These are phyloP conservation scores for Scalopus aquaticus DNA, from an alignment of 2,113 vertebrate species.

Conservation along the genomic window DNA sequence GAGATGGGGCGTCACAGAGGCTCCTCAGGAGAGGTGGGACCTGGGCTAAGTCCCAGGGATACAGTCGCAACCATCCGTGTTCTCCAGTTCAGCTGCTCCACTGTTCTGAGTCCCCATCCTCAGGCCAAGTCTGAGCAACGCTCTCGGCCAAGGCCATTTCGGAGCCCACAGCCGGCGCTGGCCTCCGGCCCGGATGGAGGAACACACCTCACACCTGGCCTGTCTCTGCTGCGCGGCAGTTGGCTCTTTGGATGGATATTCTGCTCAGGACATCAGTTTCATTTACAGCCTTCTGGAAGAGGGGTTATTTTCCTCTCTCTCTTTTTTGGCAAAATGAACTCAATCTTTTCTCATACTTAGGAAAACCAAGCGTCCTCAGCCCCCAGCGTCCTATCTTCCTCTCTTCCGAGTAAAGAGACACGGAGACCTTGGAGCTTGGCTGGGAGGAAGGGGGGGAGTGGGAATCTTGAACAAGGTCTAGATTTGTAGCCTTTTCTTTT, in stretches of 20 bases:
- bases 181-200: background rate
- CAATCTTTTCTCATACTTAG: background rate
- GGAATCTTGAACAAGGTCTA: background rate
- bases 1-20: background rate
- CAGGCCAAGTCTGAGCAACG: background rate
- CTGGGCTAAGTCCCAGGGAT: no score
- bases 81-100: background rate
- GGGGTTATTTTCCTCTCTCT: background rate
- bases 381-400: background rate
- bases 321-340: background rate
- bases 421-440: background rate
- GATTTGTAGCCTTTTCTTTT: background rate
- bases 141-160: no score
- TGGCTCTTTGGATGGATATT: background rate
- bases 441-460: background rate
- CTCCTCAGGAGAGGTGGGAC: background rate
- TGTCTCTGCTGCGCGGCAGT: accelerated
- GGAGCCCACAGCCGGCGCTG: background rate
- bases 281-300: background rate
- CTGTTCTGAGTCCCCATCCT: background rate
- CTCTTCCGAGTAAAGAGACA: background rate
- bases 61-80: background rate
- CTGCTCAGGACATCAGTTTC: background rate
- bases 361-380: background rate
- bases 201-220: background rate